Evolutionary conservation across 2,113 vertebrate genomes (phyloP), one percentile per base, ranked within the genome.

Genomic region (Heterotilapia buettikoferi): DNA sequence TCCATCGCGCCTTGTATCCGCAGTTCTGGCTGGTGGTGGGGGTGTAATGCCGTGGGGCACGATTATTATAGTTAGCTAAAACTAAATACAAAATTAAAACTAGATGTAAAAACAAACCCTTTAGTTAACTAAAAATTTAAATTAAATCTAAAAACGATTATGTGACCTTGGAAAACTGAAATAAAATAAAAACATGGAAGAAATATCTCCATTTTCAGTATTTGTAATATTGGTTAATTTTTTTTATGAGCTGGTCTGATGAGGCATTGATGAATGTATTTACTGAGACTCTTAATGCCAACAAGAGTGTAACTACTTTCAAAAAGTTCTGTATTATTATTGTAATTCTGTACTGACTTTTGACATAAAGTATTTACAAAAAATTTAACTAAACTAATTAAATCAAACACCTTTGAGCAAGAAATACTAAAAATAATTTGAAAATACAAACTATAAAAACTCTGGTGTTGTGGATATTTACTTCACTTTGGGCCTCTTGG

Each of bases 1-100:
- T 36, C 29, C 29, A 7, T 11, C 9, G 1, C n/a, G 18, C 0
- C 9, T 0, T n/a, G 59, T 36, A 36, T 63, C 31, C 1, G 6
- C 9, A 36, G 59, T 0, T 0, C 9, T 66, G 61, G 61, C 1
- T n/a, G 59, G 59, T 63, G 18, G 59, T 63, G 61, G 4, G 31
- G 18, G 31, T n/a, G 31, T 66, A 66, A 36, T 1, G 31, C 31
- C 36, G 59, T 1, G 59, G 31, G 59, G 18, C 31, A 36, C 2
- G 6, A 2, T n/a, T 63, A n/a, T 63, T 63, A 36, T 12, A 63
- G 31, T 11, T 19, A 19, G 59, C 59, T 63, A 36, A 11, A 36
- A 3, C 18, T 36, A 63, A 63, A 12, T 19, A n/a, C 9, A 63
- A 0, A 63, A 63, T 36, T 36, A 63, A 63, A 63, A 63, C 18